Evolutionary conservation across 2,113 vertebrate species (phyloP).

Genomic region (Scomber japonicus): DNA sequence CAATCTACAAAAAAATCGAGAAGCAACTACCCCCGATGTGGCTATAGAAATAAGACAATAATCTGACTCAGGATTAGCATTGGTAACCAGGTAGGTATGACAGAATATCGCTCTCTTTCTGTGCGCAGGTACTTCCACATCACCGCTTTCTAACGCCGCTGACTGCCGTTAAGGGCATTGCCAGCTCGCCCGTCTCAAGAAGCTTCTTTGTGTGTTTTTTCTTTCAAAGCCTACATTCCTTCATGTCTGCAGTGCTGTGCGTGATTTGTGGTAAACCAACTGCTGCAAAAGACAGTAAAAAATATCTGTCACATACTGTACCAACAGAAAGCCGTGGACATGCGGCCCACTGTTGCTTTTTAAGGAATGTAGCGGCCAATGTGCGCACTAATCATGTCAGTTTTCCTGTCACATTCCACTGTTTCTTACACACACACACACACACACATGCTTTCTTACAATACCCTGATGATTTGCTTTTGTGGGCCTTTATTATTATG

Average conservation of each 20-base stretch:
- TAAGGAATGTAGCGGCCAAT: neutral
- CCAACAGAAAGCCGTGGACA: neutral
- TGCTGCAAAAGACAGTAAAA: neutral
- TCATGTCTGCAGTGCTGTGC: constrained; percentile 19
- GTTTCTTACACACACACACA: neutral
- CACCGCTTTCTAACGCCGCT: constrained; percentile 31
- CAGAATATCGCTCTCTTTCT: neutral
- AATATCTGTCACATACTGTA: neutral
- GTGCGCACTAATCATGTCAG: neutral
- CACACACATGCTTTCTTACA: neutral
- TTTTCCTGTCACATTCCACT: constrained; percentile 4
- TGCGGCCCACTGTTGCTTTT: constrained; percentile 2
- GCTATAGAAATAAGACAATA: neutral
- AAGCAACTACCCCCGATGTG: constrained; percentile 8
- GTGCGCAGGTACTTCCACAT: constrained; percentile 4
- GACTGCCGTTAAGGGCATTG: neutral
- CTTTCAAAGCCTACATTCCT: constrained; percentile 23
- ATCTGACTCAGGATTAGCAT: constrained; percentile 20
- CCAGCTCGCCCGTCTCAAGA: neutral
- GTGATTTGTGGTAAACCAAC: neutral
- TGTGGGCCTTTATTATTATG: neutral
- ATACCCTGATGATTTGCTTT: neutral
- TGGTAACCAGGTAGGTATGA: constrained; percentile 9
- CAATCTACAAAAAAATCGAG: constrained; percentile 50
- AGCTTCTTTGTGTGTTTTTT: constrained; percentile 5